Conservation (phyloP, 2,797 vertebrate species). For the Platalea minor region DNA sequence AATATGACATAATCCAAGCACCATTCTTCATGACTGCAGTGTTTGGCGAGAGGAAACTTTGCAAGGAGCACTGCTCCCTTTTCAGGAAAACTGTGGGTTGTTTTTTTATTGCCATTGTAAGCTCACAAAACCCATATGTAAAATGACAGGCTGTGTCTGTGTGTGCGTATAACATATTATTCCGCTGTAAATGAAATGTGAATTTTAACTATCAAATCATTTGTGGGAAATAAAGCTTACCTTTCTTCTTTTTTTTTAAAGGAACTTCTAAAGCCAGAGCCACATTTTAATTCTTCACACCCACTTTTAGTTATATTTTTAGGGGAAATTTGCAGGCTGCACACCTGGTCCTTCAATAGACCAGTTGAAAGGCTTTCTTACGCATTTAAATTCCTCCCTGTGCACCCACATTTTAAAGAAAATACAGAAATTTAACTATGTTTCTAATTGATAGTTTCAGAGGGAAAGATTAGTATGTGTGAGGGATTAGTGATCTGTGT, state of each 20-base stretch:
- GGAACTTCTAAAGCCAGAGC: slow-evolving; percentile 6
- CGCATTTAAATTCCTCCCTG: slow-evolving; percentile 39
- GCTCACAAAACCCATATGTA: slow-evolving; percentile 32
- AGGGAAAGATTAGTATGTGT: slow-evolving; percentile 30
- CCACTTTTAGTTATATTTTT: background rate
- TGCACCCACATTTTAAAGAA: slow-evolving; percentile 19
- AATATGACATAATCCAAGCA: background rate
- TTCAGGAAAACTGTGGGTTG: background rate
- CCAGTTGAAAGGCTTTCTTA: slow-evolving; percentile 42
- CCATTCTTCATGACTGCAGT: slow-evolving; percentile 42
- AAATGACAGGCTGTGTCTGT: slow-evolving; percentile 23
- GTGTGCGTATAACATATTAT: slow-evolving; percentile 15
- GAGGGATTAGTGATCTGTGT: slow-evolving; percentile 29
- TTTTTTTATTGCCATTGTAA: slow-evolving; percentile 18
- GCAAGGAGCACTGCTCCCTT: slow-evolving; percentile 34
- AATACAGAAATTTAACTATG: slow-evolving; percentile 3
- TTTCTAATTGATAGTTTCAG: slow-evolving; percentile 34
- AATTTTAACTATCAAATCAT: slow-evolving; percentile 57
- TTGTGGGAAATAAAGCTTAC: slow-evolving; percentile 60
- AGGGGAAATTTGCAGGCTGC: slow-evolving; percentile 30
- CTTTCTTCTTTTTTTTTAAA: background rate
- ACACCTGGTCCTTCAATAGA: slow-evolving; percentile 24
- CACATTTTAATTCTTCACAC: background rate
- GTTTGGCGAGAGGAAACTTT: slow-evolving; percentile 51
- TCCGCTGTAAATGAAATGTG: slow-evolving; percentile 41